These are phyloP conservation scores for Ylistrum balloti DNA, from an alignment of 1,140 invertebrate species.

Conservation along the genomic window DNA sequence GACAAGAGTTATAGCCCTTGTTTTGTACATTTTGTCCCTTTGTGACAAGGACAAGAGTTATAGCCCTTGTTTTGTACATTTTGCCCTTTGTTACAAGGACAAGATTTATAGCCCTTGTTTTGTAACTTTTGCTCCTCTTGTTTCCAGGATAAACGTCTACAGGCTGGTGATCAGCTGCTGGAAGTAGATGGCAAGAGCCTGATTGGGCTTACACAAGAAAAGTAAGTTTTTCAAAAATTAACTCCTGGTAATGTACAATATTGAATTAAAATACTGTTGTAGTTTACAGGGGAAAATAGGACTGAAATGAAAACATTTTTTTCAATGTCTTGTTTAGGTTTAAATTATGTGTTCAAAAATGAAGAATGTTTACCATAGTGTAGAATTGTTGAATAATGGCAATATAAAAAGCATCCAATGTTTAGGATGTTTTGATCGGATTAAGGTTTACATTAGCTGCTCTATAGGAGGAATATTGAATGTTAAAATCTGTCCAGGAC, in stretches of 20 bases:
- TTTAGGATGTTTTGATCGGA: not conserved
- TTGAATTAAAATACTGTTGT: too few species aligned
- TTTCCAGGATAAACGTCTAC: conserved; percentile 85
- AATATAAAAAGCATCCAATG: not conserved
- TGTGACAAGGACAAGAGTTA: too few species aligned
- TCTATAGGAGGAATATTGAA: not conserved
- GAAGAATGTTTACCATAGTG: not conserved
- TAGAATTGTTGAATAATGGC: too few species aligned
- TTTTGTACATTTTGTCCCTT: too few species aligned
- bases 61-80: too few species aligned
- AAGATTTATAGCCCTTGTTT: too few species aligned
- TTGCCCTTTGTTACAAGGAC: too few species aligned
- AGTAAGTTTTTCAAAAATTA: too few species aligned
- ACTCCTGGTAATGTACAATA: too few species aligned
- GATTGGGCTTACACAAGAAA: conserved; percentile 97
- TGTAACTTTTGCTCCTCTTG: conserved; percentile 25
- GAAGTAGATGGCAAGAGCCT: conserved; percentile 98
- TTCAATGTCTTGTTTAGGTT: too few species aligned
- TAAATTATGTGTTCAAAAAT: too few species aligned
- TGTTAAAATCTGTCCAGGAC: not conserved
- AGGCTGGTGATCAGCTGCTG: conserved; percentile 98
- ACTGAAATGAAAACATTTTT: not conserved
- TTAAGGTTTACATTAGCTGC: not conserved
- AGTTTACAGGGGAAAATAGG: not conserved
- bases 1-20: too few species aligned